Base-by-base conservation (phyloP, 1,140 invertebrate species). In the Whitmania pigra region DNA sequence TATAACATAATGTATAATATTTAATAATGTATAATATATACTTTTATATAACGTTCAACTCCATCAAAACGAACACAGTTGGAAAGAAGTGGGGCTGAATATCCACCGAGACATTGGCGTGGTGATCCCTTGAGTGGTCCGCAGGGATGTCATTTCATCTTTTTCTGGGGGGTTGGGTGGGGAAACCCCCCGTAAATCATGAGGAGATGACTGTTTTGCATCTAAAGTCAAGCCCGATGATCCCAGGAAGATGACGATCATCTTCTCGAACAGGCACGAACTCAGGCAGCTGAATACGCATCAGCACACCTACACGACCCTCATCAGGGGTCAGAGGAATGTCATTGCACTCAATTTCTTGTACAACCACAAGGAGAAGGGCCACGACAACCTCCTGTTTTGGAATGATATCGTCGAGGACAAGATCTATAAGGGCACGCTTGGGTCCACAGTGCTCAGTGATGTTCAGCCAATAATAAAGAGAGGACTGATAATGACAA, bases 391-490 rank as follows among this genome's bases (percentile, higher is more conserved):
- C 20, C 73, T 72, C 31, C 84, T 93, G 22, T 94, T 89, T 84
- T 94, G 92, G 92, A 91, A 90, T 17, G 92, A 94, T 83, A 89
- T 94, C 2, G 87, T 90, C n/a, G 90, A 92, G 79, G 92, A 94
- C 81, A 90, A 90, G 81, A 93, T 94, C 60, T 93, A 90, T 82
- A 82, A 87, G 75, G 91, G 90, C 55, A 87, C 85, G 40, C 81
- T 92, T 40, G 81, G 86, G 57, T 85, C 86, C 60, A 86, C 43
- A 17, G 89, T 87, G 55, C 77, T 94, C 20, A 88, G 86, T 22
- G 89, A 90, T 76, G 89, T 93, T 68, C 87, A 90, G 78, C 87
- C 88, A 0, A 88, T 94, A 2, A 88, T 94, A 20, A 87, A 90
- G 76, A n/a, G 36, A n/a, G 92, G 92, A 0, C 80, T 94, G 53